Conservation (phyloP, 2,113 vertebrate genomes). For the Puntigrus tetrazona region DNA sequence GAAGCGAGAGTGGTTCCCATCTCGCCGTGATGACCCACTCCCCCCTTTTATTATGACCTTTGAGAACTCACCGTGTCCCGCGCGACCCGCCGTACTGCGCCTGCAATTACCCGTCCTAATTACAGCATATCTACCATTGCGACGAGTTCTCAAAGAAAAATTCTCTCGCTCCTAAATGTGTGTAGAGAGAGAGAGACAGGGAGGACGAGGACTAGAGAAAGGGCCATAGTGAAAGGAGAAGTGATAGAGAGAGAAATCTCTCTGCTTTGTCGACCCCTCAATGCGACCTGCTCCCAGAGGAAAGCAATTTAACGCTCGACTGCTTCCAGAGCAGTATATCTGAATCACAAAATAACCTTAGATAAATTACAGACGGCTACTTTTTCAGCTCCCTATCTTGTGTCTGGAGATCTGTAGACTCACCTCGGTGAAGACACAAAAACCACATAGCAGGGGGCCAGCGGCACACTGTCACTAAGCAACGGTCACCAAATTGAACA, state of each 20-base stretch:
- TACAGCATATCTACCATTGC: constrained; percentile 65
- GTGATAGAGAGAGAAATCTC: constrained; percentile 53
- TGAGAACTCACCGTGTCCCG: constrained; percentile 47
- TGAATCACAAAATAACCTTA: constrained; percentile 76
- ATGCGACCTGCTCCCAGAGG: constrained; percentile 77
- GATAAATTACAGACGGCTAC: constrained; percentile 83
- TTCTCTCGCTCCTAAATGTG: constrained; percentile 23
- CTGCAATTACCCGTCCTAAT: constrained; percentile 68
- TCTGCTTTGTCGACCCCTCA: constrained; percentile 71
- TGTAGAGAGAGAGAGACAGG: constrained; percentile 49
- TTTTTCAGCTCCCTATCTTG: constrained; percentile 73
- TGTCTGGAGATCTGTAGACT: constrained; percentile 68
- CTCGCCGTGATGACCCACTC: constrained; percentile 42
- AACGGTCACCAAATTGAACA: constrained; percentile 57
- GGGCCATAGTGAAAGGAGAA: constrained; percentile 35
- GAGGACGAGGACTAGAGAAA: constrained; percentile 30
- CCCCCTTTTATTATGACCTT: constrained; percentile 62
- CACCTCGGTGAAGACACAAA: constrained; percentile 71
- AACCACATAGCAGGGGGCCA: constrained; percentile 64
- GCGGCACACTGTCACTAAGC: constrained; percentile 69
- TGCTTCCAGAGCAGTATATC: constrained; percentile 76
- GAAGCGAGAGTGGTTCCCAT: constrained; percentile 30
- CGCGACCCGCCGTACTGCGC: constrained; percentile 53
- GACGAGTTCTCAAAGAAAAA: constrained; percentile 68
- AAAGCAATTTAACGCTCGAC: constrained; percentile 87